Conservation (phyloP, 2,113 vertebrate species). For the Ictidomys tridecemlineatus region DNA sequence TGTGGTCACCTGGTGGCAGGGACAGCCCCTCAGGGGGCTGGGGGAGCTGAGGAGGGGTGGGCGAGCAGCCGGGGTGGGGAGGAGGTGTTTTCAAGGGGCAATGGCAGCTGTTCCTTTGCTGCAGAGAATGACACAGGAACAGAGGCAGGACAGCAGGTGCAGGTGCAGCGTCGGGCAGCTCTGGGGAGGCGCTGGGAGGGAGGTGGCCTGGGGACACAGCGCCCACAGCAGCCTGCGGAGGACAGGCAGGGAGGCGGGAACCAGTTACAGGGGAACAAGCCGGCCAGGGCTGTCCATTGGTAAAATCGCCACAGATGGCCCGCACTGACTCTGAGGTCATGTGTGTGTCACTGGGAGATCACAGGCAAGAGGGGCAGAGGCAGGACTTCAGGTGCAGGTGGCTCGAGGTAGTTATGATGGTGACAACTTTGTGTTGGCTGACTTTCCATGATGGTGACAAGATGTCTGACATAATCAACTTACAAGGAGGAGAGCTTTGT, state of each 20-base stretch:
- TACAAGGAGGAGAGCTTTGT: not conserved
- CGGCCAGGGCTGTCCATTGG: not conserved
- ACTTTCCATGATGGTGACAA: too few species aligned
- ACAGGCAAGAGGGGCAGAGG: not conserved
- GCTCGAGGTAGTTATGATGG: not conserved
- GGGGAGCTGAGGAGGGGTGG: not conserved
- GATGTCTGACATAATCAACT: not conserved
- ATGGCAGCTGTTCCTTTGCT: too few species aligned
- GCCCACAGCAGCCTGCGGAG: not conserved
- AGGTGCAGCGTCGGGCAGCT: too few species aligned
- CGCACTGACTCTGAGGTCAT: too few species aligned
- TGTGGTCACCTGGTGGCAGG: not conserved
- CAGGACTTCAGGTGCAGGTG: not conserved
- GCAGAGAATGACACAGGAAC: not conserved
- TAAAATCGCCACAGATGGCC: not conserved
- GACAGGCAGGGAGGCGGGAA: not conserved
- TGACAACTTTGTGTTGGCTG: too few species aligned
- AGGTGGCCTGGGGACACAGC: too few species aligned
- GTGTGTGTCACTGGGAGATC: not conserved
- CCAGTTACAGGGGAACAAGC: too few species aligned
- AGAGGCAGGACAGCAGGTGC: not conserved
- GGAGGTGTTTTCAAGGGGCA: not conserved
- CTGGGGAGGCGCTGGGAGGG: not conserved
- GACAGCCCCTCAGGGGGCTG: rapidly evolving
- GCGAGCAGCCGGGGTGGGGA: not conserved